Percentiles rank a stretch among this genome's conserved stretches.
phyloP scores from a whole-genome alignment of 2,113 vertebrate species.

The Sphyrna mokarran region DNA sequence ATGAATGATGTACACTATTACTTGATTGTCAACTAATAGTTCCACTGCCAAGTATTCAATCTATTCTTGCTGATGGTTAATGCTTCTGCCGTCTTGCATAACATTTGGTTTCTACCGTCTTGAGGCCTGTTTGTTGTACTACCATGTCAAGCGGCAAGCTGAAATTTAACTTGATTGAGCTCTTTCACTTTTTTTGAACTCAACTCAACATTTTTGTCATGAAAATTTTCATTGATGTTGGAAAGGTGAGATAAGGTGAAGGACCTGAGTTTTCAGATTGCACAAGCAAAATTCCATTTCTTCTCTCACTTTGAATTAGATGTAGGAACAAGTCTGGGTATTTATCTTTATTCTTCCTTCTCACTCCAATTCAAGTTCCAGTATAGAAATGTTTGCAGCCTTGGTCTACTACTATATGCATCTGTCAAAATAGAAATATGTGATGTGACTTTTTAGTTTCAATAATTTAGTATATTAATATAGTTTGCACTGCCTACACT shows the following conservation, averaged over 20 bases:
- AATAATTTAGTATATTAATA: neutral
- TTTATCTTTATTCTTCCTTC: neutral
- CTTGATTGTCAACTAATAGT: neutral
- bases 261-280: neutral
- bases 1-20: neutral
- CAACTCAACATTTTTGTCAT: neutral
- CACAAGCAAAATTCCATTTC: neutral
- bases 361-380: neutral
- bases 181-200: neutral
- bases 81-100: neutral
- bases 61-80: neutral
- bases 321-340: neutral
- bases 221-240: neutral
- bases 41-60: neutral
- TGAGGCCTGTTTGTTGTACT: neutral
- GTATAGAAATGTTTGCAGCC: neutral
- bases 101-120: neutral
- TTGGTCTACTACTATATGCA: neutral
- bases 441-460: neutral
- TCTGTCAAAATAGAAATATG: neutral
- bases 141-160: neutral
- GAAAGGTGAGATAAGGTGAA: neutral
- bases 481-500: neutral
- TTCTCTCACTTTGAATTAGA: neutral
- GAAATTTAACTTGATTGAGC: neutral